A percentile compares a stretch with the other conserved stretches of the same genome.
Evolutionary conservation across 2,888 invertebrate genomes (phyloP).

Genomic region (Drosophila yooni): DNA sequence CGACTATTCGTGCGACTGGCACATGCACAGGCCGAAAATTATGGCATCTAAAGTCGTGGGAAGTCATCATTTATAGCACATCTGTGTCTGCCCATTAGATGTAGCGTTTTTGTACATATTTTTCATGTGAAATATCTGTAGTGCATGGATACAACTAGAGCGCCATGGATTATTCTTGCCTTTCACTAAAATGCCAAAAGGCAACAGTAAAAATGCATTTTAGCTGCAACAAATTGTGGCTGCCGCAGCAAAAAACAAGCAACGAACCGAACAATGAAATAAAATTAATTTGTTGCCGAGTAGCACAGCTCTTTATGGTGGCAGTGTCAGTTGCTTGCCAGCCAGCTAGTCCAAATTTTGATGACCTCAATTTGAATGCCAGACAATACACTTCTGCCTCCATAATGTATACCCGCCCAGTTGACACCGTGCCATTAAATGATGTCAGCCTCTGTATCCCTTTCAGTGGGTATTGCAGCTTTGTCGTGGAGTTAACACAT

Average conservation of each 20-base stretch:
- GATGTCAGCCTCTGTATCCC: background rate
- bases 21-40: constrained; percentile 47
- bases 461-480: background rate
- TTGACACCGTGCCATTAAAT: constrained; percentile 29
- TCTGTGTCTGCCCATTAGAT: constrained; percentile 64
- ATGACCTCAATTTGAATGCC: constrained; percentile 55
- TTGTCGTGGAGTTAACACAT: background rate
- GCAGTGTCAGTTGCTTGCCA: constrained; percentile 25
- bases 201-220: constrained; percentile 36
- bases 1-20: constrained; percentile 55
- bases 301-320: background rate
- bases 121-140: constrained; percentile 54
- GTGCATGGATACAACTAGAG: constrained; percentile 48
- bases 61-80: constrained; percentile 26
- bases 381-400: constrained; percentile 31
- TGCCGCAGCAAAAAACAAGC: constrained; percentile 3
- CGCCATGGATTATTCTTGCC: constrained; percentile 40
- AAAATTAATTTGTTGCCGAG: constrained; percentile 59
- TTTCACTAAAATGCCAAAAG: constrained; percentile 29
- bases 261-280: constrained; percentile 39
- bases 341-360: constrained; percentile 23
- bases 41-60: constrained; percentile 54
- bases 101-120: constrained; percentile 44
- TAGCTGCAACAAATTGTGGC: constrained; percentile 10
- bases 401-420: constrained; percentile 23